phyloP scores from a whole-genome alignment of 2,888 invertebrate genomes.

The Caenorhabditis sinica region DNA sequence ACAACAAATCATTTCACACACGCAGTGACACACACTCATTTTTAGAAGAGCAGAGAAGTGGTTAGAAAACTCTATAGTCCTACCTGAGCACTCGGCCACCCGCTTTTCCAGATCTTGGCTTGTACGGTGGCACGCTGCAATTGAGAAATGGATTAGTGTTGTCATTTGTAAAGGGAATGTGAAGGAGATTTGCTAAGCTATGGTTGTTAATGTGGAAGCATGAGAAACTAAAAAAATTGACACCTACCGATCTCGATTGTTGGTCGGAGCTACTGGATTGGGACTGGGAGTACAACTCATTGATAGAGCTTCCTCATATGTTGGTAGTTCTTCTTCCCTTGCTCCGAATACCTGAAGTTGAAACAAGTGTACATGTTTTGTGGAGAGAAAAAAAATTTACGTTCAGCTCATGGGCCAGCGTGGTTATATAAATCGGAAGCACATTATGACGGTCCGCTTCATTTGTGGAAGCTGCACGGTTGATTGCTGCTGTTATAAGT shows the following conservation, averaged over 20 bases:
- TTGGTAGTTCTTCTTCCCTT: slow-evolving; percentile 69
- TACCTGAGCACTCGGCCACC: slow-evolving; percentile 70
- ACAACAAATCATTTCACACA: not conserved
- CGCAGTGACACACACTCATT: slow-evolving; percentile 21
- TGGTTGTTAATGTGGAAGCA: slow-evolving; percentile 8
- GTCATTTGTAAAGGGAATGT: slow-evolving; percentile 5
- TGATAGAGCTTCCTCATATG: slow-evolving; percentile 74
- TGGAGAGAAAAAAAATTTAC: slow-evolving; percentile 17
- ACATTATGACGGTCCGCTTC: slow-evolving; percentile 71
- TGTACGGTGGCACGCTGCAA: slow-evolving; percentile 71
- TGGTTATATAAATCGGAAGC: slow-evolving; percentile 71
- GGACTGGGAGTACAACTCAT: slow-evolving; percentile 71
- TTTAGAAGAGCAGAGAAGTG: slow-evolving; percentile 35
- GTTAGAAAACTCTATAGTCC: slow-evolving; percentile 36
- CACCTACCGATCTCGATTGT: slow-evolving; percentile 54
- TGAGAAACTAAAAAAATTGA: not conserved
- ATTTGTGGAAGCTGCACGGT: slow-evolving; percentile 70
- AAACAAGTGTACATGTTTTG: too few relatives aligned
- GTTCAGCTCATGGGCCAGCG: slow-evolving; percentile 70
- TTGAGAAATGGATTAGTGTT: slow-evolving; percentile 53
- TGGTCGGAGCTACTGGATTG: slow-evolving; percentile 46
- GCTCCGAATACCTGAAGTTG: slow-evolving; percentile 59
- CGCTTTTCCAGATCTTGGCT: slow-evolving; percentile 68
- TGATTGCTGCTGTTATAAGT: slow-evolving; percentile 72
- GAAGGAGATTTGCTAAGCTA: slow-evolving; percentile 43